Conservation (phyloP, 2,113 vertebrate species). For the Motacilla alba region DNA sequence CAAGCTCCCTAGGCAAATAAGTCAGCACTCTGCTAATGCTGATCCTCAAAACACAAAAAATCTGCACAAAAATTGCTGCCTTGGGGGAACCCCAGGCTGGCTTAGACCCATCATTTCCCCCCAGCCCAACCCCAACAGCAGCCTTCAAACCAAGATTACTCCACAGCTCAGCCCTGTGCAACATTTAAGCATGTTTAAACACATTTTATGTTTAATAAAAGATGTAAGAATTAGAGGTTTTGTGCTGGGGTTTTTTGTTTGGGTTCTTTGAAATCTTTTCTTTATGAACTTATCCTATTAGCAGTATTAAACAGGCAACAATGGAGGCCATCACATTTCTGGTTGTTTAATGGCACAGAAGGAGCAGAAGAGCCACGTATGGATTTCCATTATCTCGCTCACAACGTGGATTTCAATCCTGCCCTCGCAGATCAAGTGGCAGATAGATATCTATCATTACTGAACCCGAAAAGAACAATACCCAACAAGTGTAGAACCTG, state of each 20-base stretch:
- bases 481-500: not conserved
- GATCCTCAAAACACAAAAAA: not conserved
- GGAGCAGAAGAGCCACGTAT: not conserved
- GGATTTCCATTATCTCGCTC: not conserved
- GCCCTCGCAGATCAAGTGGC: not conserved
- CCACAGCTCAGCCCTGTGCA: not conserved
- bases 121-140: not conserved
- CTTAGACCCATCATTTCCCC: not conserved
- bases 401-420: not conserved
- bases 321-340: not conserved
- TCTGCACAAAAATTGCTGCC: not conserved
- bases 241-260: not conserved
- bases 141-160: not conserved
- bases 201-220: not conserved
- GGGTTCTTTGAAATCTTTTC: not conserved
- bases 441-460: not conserved
- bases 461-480: not conserved
- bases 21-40: not conserved
- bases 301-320: not conserved
- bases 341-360: not conserved
- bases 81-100: not conserved
- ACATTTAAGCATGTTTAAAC: not conserved
- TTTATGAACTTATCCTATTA: not conserved
- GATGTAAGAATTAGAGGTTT: fast-evolving
- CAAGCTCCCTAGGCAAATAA: not conserved